A percentile compares a stretch with the other conserved stretches of the same genome.
Conservation (phyloP, 2,113 vertebrate species). For the Sciurus niger region DNA sequence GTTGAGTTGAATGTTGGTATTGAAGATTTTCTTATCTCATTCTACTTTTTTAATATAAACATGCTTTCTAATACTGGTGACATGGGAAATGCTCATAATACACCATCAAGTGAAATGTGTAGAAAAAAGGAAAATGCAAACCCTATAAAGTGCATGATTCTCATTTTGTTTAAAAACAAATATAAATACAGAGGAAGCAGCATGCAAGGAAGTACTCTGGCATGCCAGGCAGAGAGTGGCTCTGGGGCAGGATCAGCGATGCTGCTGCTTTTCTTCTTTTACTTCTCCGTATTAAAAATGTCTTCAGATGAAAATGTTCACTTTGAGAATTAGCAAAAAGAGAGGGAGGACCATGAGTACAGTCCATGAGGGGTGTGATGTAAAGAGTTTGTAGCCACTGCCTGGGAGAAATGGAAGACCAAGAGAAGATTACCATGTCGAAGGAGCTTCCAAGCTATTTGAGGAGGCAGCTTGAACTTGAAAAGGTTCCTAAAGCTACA, state of each 20-base stretch:
- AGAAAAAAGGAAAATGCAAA: background rate
- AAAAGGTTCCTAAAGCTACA: background rate
- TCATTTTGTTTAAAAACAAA: background rate
- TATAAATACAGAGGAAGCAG: background rate
- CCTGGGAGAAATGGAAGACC: background rate
- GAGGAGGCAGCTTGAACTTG: background rate
- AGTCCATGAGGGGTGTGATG: too few relatives aligned
- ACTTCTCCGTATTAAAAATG: slow-evolving; percentile 32
- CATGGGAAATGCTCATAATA: background rate
- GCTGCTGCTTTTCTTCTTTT: background rate
- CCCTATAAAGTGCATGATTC: background rate
- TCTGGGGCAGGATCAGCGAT: background rate
- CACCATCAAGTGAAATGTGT: background rate
- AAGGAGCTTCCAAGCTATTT: background rate
- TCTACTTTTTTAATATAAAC: background rate
- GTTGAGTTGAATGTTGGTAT: background rate
- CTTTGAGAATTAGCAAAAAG: background rate
- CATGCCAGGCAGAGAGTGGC: background rate
- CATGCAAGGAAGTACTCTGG: background rate
- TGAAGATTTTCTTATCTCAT: background rate
- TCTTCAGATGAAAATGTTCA: background rate
- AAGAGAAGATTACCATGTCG: background rate
- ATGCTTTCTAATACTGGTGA: slow-evolving; percentile 37
- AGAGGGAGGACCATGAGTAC: background rate
- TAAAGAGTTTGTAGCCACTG: background rate